These are phyloP conservation scores for Rostratula benghalensis DNA, from an alignment of 2,113 vertebrate genomes.

Conservation along the genomic window DNA sequence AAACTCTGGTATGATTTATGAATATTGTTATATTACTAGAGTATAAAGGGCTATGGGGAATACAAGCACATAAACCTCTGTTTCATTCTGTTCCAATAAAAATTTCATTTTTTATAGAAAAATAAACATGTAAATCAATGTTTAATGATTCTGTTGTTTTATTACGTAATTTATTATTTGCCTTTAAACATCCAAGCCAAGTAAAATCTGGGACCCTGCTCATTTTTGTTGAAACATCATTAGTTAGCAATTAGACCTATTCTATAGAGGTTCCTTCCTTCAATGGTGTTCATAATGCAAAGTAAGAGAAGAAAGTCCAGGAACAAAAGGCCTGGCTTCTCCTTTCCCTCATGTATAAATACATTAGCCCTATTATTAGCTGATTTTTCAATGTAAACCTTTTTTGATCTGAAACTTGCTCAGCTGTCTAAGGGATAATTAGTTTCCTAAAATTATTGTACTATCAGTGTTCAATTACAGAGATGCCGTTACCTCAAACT, in stretches of 20 bases:
- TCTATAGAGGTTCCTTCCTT: background rate
- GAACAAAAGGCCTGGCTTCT: background rate
- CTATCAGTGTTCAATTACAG: background rate
- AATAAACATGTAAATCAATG: conserved; percentile 55
- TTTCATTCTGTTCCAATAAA: conserved; percentile 48
- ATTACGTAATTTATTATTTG: background rate
- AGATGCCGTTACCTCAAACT: background rate
- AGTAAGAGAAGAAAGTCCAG: background rate
- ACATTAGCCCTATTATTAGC: background rate
- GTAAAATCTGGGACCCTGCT: background rate
- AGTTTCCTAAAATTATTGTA: background rate
- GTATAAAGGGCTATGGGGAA: conserved; percentile 21
- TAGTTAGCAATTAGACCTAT: conserved; percentile 3
- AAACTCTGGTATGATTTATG: conserved; percentile 57
- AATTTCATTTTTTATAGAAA: conserved; percentile 49
- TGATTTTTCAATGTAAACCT: background rate
- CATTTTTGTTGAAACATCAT: conserved; percentile 3
- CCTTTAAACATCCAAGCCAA: conserved; percentile 37
- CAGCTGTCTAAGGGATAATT: background rate
- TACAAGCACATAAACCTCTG: conserved; percentile 35
- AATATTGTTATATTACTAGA: conserved; percentile 23
- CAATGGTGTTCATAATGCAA: background rate
- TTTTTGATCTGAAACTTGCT: background rate
- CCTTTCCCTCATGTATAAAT: background rate
- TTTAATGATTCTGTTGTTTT: conserved; percentile 26